Evolutionary conservation across 2,797 vertebrate genomes (phyloP), one percentile per base, ranked within the genome.

Genomic region (Centropyge bicolor): DNA sequence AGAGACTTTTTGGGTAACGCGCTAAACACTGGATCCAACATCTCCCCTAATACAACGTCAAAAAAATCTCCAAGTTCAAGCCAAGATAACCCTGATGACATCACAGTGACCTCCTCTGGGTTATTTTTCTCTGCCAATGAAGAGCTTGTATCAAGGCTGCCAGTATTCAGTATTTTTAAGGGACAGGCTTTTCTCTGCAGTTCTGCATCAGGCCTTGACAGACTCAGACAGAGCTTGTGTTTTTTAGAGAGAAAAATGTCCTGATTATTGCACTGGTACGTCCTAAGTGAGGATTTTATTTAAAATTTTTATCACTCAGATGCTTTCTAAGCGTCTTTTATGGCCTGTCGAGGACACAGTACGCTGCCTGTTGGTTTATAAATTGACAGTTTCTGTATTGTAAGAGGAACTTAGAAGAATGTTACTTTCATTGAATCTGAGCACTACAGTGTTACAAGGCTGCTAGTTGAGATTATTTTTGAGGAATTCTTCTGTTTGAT

Each of bases 351-450:
- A 43, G 52, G 8, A 20, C 68, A 43, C 68, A 66, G 78, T 51
- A 61, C 78, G 51, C 70, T 54, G 49, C 19, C 19, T 54, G 2
- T 51, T 5, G 16, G 14, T 45, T 13, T 49, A 1, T 24, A 19
- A n/a, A 35, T 35, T 40, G 41, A n/a, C 36, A 40, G 51, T 56
- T 27, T 70, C 19, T 55, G 51, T 69, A 84, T 78, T 82, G 78
- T 74, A 67, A 65, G 54, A 85, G 22, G 51, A 74, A 56, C n/a
- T 67, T 16, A 8, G 20, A 55, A 62, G 73, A 88, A 86, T 84
- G 83, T 83, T 68, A 43, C 63, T 61, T 56, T 4, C 40, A 46
- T 51, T 64, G 48, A 84, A 61, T 38, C 76, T 20, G 59, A 75
- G 76, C 81, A 54, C 79, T 10, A 56, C 69, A 52, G 45, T 64